A percentile compares a stretch with the other conserved stretches of the same genome.
phyloP scores from a whole-genome alignment of 1,140 invertebrate genomes.

The Penaeus vannamei region DNA sequence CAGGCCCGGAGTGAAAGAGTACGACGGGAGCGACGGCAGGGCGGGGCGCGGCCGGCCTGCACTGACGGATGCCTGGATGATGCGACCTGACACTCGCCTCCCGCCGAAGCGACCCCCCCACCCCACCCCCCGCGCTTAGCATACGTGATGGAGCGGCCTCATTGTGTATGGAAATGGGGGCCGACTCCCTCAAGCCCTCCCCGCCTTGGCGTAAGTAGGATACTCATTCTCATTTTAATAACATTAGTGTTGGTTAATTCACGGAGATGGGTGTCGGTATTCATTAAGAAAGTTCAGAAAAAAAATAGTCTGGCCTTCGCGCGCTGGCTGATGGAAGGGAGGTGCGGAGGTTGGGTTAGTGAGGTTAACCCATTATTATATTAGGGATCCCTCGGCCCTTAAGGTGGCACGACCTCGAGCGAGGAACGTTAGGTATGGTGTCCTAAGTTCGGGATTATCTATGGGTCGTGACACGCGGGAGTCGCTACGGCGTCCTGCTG shows the following conservation, averaged over 20 bases:
- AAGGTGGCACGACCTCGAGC: constrained; percentile 28
- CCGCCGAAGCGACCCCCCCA: not conserved
- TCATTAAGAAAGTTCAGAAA: not conserved
- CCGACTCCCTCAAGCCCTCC: constrained; percentile 13
- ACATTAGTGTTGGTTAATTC: constrained; percentile 37
- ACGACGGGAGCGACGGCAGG: too few relatives aligned
- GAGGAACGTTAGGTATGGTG: not conserved
- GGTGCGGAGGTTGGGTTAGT: not conserved
- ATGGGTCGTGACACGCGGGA: constrained; percentile 45
- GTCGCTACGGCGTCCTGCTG: not conserved
- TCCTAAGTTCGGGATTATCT: constrained; percentile 38
- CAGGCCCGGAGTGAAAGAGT: too few relatives aligned
- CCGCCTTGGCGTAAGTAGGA: constrained; percentile 43
- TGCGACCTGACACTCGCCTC: constrained; percentile 23
- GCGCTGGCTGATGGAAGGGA: too few relatives aligned
- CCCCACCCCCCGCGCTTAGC: constrained; percentile 29
- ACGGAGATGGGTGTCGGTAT: not conserved
- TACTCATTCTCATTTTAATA: constrained; percentile 49
- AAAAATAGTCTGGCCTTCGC: not conserved
- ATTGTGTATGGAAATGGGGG: constrained; percentile 36
- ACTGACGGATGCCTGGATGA: too few relatives aligned
- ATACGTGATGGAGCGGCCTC: constrained; percentile 36
- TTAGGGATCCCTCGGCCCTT: not conserved
- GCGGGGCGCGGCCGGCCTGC: too few relatives aligned
- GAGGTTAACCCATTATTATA: constrained; percentile 11